These are phyloP conservation scores for Guaruba guarouba DNA, from an alignment of 2,113 vertebrate species.

Conservation along the genomic window DNA sequence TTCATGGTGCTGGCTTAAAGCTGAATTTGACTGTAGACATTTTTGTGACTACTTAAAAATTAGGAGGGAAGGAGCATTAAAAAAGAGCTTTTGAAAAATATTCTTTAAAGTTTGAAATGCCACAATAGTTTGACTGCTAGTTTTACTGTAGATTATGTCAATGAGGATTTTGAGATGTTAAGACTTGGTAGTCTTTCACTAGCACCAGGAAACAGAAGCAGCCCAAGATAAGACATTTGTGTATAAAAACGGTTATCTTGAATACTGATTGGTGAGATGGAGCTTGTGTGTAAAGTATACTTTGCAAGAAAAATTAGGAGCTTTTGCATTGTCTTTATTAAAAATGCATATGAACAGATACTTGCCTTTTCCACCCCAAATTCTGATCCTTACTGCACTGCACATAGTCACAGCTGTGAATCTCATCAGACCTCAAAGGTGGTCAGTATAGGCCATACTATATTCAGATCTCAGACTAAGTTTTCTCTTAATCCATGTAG, in stretches of 20 bases:
- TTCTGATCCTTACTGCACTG: not conserved
- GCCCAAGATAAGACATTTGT: not conserved
- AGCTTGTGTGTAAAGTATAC: not conserved
- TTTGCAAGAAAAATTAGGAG: not conserved
- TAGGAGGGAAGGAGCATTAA: not conserved
- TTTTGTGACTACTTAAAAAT: not conserved
- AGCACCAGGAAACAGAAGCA: not conserved
- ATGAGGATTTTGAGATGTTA: not conserved
- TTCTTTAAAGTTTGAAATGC: not conserved
- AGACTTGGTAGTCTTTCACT: not conserved
- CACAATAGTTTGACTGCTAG: not conserved
- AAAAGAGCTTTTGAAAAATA: not conserved
- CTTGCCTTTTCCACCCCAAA: fast-evolving
- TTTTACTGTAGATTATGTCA: not conserved
- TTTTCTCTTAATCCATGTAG: not conserved
- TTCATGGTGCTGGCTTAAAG: not conserved
- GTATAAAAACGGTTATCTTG: not conserved
- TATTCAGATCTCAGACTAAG: not conserved
- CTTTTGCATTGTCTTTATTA: not conserved
- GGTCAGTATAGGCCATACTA: not conserved
- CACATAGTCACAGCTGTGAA: not conserved
- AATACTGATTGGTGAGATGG: not conserved
- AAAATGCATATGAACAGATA: not conserved
- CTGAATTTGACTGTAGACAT: not conserved
- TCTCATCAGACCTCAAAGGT: not conserved